Conservation (phyloP, 2,797 vertebrate genomes). For the Enteromius fasciolatus region DNA sequence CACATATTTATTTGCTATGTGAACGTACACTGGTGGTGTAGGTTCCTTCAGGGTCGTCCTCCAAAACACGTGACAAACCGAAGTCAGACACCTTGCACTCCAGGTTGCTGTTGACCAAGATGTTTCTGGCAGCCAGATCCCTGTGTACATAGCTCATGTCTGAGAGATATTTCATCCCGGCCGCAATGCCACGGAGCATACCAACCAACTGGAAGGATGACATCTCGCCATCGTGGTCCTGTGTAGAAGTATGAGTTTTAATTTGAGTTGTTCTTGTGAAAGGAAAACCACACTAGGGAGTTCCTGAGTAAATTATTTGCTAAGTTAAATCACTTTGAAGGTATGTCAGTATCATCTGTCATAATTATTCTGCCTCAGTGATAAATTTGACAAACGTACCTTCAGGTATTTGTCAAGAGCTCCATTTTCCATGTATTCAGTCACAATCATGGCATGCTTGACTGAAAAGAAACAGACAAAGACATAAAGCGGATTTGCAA, state of each 20-base stretch:
- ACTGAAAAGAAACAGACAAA: constrained; percentile 71
- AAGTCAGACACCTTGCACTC: constrained; percentile 98
- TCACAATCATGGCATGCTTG: constrained; percentile 97
- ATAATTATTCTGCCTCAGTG: neutral
- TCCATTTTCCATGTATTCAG: constrained; percentile 97
- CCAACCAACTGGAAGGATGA: constrained; percentile 89
- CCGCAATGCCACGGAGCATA: constrained; percentile 91
- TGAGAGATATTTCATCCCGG: constrained; percentile 96
- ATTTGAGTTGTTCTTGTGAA: neutral
- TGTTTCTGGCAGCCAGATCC: constrained; percentile 94
- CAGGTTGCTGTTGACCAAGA: constrained; percentile 91
- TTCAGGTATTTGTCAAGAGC: constrained; percentile 91
- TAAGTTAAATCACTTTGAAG: neutral
- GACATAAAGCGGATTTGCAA: neutral
- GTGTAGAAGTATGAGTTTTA: neutral
- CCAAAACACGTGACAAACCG: constrained; percentile 91
- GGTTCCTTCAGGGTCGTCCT: constrained; percentile 94
- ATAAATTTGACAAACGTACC: constrained; percentile 73
- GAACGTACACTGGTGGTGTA: constrained; percentile 95
- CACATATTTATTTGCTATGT: constrained; percentile 56
- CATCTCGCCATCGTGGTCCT: constrained; percentile 91
- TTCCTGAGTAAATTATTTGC: neutral
- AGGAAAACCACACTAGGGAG: neutral
- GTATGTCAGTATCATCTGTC: neutral
- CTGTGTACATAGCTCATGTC: constrained; percentile 98